phyloP scores from a whole-genome alignment of 2,797 vertebrate species.

The Taenioides sp. region DNA sequence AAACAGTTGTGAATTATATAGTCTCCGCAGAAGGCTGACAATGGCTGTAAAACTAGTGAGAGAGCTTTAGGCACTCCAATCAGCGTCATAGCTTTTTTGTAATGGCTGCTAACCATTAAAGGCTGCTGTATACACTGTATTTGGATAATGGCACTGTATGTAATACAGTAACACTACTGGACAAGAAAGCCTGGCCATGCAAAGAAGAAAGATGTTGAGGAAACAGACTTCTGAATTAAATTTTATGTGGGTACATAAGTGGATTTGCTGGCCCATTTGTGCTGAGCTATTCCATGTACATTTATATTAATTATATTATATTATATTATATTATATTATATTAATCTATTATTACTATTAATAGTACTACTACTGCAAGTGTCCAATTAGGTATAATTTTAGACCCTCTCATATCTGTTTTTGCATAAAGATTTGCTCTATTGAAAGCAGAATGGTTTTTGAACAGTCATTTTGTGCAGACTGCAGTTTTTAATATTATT shows the following conservation, averaged over 20 bases:
- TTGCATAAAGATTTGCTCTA: too few relatives aligned
- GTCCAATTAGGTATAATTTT: too few relatives aligned
- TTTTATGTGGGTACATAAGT: constrained; percentile 25
- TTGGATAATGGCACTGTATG: constrained; percentile 27
- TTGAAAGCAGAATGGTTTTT: too few relatives aligned
- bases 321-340: not conserved
- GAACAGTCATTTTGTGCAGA: too few relatives aligned
- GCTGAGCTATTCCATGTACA: not conserved
- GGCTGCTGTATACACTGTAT: constrained; percentile 25
- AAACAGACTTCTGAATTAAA: constrained; percentile 17
- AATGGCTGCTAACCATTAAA: constrained; percentile 39
- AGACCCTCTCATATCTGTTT: too few relatives aligned
- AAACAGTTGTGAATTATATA: constrained; percentile 24
- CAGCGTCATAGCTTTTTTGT: constrained; percentile 33
- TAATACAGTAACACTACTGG: constrained; percentile 11
- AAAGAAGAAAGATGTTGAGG: constrained; percentile 12
- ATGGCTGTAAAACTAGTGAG: constrained; percentile 31
- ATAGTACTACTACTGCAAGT: too few relatives aligned
- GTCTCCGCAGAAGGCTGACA: constrained; percentile 22
- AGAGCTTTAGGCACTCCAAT: constrained; percentile 32
- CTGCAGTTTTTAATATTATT: too few relatives aligned
- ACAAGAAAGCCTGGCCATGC: constrained; percentile 6
- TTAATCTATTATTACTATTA: too few relatives aligned
- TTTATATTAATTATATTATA: not conserved
- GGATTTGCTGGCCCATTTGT: constrained; percentile 41